These are phyloP conservation scores for Artibeus lituratus DNA, from an alignment of 2,797 vertebrate genomes.

Conservation along the genomic window DNA sequence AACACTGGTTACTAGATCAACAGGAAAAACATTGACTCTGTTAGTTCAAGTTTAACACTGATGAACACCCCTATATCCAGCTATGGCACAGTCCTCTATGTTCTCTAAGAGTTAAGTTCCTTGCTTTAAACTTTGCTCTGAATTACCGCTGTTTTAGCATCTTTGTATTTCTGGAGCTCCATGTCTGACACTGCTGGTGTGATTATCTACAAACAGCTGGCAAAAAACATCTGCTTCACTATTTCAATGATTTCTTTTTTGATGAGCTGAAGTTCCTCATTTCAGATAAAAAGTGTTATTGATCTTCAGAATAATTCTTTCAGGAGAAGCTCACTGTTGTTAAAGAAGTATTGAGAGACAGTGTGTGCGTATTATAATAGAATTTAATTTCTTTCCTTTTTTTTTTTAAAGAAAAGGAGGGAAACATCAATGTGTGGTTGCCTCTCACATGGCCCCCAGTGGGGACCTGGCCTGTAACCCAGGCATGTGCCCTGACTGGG, in stretches of 20 bases:
- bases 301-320: constrained; percentile 55
- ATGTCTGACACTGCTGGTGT: constrained; percentile 36
- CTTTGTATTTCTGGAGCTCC: constrained; percentile 51
- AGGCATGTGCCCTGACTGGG: too few relatives aligned
- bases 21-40: background rate
- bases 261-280: constrained; percentile 24
- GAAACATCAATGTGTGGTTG: too few relatives aligned
- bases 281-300: constrained; percentile 55
- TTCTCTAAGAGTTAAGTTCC: constrained; percentile 46
- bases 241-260: constrained; percentile 32
- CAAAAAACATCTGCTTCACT: constrained; percentile 50
- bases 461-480: too few relatives aligned
- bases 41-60: background rate
- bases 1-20: background rate
- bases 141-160: constrained; percentile 63
- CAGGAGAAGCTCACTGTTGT: constrained; percentile 19
- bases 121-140: background rate
- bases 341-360: background rate
- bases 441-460: too few relatives aligned
- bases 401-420: too few relatives aligned
- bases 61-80: background rate
- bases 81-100: background rate
- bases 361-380: background rate
- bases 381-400: constrained; percentile 8
- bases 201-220: constrained; percentile 54